A percentile compares a stretch with the other conserved stretches of the same genome.
phyloP scores from a whole-genome alignment of 2,797 vertebrate species.

The Podarcis siculus region DNA sequence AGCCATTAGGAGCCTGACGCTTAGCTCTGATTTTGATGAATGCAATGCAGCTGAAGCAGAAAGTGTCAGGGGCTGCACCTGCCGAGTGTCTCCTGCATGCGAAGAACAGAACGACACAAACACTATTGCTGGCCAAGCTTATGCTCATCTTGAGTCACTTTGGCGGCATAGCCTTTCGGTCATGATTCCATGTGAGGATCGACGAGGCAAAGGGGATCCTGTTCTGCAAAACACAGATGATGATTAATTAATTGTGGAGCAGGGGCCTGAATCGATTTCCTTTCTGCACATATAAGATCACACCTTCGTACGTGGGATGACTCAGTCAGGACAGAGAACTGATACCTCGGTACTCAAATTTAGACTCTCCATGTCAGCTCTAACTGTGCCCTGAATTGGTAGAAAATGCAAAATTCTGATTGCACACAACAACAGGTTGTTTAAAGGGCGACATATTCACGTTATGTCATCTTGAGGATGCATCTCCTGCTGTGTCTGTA shows the following conservation, averaged over 20 bases:
- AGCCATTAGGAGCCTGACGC: conserved; percentile 16
- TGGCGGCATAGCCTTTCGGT: background rate
- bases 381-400: background rate
- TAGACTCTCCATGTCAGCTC: background rate
- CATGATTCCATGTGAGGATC: background rate
- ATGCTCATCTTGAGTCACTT: background rate
- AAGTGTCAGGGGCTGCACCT: conserved; percentile 28
- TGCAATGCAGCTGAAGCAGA: conserved; percentile 8
- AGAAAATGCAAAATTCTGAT: background rate
- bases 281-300: background rate
- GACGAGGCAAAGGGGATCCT: background rate
- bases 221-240: background rate
- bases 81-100: background rate
- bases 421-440: no score
- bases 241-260: background rate
- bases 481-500: no score
- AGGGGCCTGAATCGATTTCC: background rate
- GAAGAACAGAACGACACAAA: background rate
- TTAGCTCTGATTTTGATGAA: conserved; percentile 39
- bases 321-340: background rate
- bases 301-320: background rate
- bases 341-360: background rate
- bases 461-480: no score
- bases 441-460: no score
- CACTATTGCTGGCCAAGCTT: background rate